phyloP scores from a whole-genome alignment of 2,113 vertebrate genomes.

The Glareola pratincola region DNA sequence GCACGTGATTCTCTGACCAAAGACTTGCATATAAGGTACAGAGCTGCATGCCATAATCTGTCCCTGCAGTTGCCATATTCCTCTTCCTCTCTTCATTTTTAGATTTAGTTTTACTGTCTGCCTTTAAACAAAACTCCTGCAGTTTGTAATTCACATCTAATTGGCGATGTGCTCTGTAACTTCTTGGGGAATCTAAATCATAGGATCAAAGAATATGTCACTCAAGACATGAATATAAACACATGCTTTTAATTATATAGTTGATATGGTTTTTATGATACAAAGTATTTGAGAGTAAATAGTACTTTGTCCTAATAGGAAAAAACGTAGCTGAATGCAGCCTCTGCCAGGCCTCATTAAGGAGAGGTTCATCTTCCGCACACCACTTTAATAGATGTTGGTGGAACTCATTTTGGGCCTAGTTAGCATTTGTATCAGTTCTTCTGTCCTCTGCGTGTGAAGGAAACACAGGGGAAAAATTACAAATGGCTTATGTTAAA shows the following conservation, averaged over 20 bases:
- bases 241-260: background rate
- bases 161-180: background rate
- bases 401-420: background rate
- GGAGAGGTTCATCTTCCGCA: background rate
- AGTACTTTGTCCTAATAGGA: background rate
- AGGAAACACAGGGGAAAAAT: background rate
- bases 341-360: background rate
- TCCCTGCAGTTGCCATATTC: background rate
- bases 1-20: background rate
- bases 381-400: background rate
- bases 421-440: background rate
- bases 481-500: background rate
- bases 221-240: background rate
- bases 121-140: background rate
- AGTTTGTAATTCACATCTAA: background rate
- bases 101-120: background rate
- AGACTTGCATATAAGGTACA: background rate
- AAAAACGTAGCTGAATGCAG: background rate
- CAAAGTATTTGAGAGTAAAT: background rate
- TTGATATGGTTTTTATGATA: rapidly evolving
- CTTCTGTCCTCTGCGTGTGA: background rate
- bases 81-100: background rate
- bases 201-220: background rate
- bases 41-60: background rate
- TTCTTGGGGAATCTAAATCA: background rate